phyloP scores from a whole-genome alignment of 1,140 invertebrate genomes.

The Heliconius hewitsoni region DNA sequence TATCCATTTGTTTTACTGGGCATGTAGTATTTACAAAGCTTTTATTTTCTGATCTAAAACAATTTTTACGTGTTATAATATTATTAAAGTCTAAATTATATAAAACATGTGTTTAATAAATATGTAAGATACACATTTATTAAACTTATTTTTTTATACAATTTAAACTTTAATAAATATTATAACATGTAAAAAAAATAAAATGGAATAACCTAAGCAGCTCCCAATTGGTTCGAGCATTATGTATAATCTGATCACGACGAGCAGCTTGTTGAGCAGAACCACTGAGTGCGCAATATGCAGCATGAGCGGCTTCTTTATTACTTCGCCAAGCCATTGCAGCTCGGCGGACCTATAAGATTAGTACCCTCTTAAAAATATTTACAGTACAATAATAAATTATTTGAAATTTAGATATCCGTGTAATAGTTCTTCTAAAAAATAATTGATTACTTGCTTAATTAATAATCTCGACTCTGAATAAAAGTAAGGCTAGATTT shows the following conservation, averaged over 20 bases:
- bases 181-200: not conserved
- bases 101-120: not conserved
- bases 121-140: not conserved
- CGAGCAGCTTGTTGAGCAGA: constrained; percentile 85
- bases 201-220: constrained; percentile 81
- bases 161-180: not conserved
- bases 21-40: constrained; percentile 57
- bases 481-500: no score
- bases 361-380: not conserved
- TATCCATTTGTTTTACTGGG: constrained; percentile 54
- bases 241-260: constrained; percentile 89
- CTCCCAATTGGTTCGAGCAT: constrained; percentile 91
- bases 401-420: not conserved
- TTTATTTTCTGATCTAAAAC: constrained; percentile 83
- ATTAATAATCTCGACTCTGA: no score
- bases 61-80: not conserved
- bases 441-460: no score
- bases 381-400: not conserved
- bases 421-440: no score
- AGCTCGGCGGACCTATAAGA: constrained; percentile 84
- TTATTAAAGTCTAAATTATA: no score
- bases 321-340: constrained; percentile 89
- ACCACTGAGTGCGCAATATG: constrained; percentile 85
- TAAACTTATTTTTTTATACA: not conserved
- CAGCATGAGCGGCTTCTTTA: constrained; percentile 86